A percentile compares a stretch with the other conserved stretches of the same genome.
Evolutionary conservation across 2,797 vertebrate genomes (phyloP).

Genomic region (Rachycentron canadum): DNA sequence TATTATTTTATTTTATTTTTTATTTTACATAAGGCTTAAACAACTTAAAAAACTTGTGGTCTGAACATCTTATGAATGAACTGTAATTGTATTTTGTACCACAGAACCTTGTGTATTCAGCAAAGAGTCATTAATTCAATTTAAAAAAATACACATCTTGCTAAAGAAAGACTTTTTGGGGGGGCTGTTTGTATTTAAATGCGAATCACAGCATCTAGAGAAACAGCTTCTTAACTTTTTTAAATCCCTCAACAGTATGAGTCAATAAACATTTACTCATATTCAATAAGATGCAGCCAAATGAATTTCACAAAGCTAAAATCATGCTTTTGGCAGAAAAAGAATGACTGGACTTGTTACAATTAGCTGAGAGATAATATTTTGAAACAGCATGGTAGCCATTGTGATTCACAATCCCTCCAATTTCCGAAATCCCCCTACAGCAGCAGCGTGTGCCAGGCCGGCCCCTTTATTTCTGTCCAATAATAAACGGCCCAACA

Average conservation of each 20-base stretch:
- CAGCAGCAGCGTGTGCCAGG: constrained; percentile 16
- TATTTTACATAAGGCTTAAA: too few relatives aligned
- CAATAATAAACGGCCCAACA: constrained; percentile 46
- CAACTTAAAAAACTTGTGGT: too few relatives aligned
- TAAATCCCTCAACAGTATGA: background rate
- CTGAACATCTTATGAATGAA: too few relatives aligned
- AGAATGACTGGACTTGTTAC: constrained; percentile 15
- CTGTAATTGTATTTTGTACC: too few relatives aligned
- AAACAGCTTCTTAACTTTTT: background rate
- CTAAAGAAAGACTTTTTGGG: background rate
- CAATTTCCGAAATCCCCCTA: constrained; percentile 46
- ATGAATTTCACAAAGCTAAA: background rate
- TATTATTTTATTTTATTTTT: too few relatives aligned
- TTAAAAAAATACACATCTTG: background rate
- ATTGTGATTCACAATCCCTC: constrained; percentile 44
- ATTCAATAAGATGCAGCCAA: constrained; percentile 3
- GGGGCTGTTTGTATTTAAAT: background rate
- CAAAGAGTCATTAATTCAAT: background rate
- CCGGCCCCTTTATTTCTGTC: constrained; percentile 40
- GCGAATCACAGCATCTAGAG: background rate
- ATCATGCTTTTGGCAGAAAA: constrained; percentile 17
- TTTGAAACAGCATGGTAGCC: constrained; percentile 16
- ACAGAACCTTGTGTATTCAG: too few relatives aligned
- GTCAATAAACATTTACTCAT: constrained; percentile 16
- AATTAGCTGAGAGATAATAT: constrained; percentile 50